Base-by-base conservation (phyloP, 1,140 invertebrate genomes). In the Achatina immaculata region DNA sequence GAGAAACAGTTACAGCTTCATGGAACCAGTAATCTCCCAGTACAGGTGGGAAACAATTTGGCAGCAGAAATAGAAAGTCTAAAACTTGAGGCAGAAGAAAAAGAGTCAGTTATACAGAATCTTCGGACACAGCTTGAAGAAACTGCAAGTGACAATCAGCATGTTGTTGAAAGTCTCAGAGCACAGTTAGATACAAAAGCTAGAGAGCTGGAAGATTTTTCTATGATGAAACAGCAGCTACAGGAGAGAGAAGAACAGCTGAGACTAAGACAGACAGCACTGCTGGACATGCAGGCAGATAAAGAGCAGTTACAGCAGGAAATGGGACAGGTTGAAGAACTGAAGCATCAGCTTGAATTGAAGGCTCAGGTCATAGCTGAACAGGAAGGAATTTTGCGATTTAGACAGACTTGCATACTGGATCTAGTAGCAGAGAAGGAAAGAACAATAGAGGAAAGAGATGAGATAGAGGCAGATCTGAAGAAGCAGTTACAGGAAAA, bases 291-390 rank as follows among this genome's bases (percentile, higher is more conserved):
- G 19, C 69, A 78, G 42, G 40, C 75, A 43, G 75, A 82, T 6
- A 74, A 79, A 45, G 74, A 77, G 40, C n/a, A 69, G 7, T 66
- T 69, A 43, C n/a, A 65, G 14, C 34, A 40, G 45, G 40, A 74
- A 42, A 36, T 62, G 38, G 65, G 11, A 14, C 48, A 78, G 43
- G 62, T 85, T 55, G 43, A 51, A 14, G 51, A 83, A 14, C 51
- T 82, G 31, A 65, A 80, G 31, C 78, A 68, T 31, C 31, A 55
- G 42, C 38, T 84, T n/a, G 81, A 73, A 40, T 21, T 74, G 6
- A 84, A 80, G 43, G 78, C 77, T 2, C 6, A 28, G 21, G 66
- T 1, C 11, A 51, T 81, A 19, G 55, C 2, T 11, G 80, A 81
- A n/a, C 55, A 76, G 58, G 62, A 81, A 69, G 36, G 55, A 69